Base-by-base conservation (phyloP, 2,888 invertebrate species). In the Callosobruchus maculatus region DNA sequence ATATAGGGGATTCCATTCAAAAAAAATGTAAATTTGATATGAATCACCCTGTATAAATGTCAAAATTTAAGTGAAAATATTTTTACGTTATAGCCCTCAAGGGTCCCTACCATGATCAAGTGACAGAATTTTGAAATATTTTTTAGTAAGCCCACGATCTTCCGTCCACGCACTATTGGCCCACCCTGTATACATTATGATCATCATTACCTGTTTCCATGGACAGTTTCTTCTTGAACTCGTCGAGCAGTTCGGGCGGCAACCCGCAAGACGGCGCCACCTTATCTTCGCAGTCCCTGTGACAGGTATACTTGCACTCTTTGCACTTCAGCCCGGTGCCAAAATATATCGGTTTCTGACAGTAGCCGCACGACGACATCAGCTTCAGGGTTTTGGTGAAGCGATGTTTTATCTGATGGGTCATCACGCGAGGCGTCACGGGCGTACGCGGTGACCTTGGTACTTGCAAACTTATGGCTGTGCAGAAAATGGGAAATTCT, bases 231-330 rank as follows among this genome's bases (percentile, higher is more conserved):
- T 92, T 92, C 84, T 93, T 93, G 85, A 97, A 97, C 78, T 93
- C 94, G 77, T 94, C 92, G 26, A 97, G 92, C 79, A 94, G 92
- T 85, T 94, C 95, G 20, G 92, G 92, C n/a, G 97, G 96, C 79
- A 97, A 88, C 30, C 96, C 96, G 88, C 98, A 98, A 67, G 96
- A 95, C 0, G 97, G 95, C 79, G 97, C 95, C 79, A 97, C 97
- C 89, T 95, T 95, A 71, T 93, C 91, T 83, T 95, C 96, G 85
- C 97, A 98, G 83, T 97, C 96, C 86, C 92, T 90, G 87, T 95
- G 95, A 85, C 94, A 95, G 82, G 93, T 95, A 85, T 95, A 97
- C 89, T 97, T 97, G 91, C 97, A 98, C 88, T 97, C 97, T 86
- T 94, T 97, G 87, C 97, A 98, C 88, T 95, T 97, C 80, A 95